Conservation (phyloP, 2,888 invertebrate species). For the Stenichneumon culpator region DNA sequence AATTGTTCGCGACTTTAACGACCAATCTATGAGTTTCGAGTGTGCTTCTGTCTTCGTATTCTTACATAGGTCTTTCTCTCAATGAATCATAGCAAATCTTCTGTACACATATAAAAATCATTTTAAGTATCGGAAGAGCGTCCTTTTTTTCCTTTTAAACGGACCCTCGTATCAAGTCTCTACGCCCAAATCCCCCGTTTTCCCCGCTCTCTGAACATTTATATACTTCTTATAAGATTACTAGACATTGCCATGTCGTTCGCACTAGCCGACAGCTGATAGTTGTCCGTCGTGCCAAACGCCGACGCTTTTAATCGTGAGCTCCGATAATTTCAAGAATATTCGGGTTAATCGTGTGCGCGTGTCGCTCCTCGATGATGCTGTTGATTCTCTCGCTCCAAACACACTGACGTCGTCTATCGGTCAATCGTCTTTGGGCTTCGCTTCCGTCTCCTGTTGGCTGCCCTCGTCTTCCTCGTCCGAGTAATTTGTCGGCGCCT, state of each 20-base stretch:
- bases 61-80: conserved; percentile 39
- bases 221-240: conserved; percentile 74
- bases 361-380: conserved; percentile 41
- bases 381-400: conserved; percentile 68
- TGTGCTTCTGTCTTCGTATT: background rate
- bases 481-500: conserved; percentile 95
- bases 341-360: conserved; percentile 78
- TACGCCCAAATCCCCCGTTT: conserved; percentile 67
- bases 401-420: conserved; percentile 57
- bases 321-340: conserved; percentile 72
- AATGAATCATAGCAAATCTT: conserved; percentile 69
- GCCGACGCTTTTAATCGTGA: conserved; percentile 74
- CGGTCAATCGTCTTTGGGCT: conserved; percentile 84
- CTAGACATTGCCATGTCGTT: conserved; percentile 74
- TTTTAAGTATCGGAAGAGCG: conserved; percentile 69
- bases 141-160: conserved; percentile 36
- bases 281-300: conserved; percentile 62
- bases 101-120: conserved; percentile 74
- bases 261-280: conserved; percentile 20
- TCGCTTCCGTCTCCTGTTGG: conserved; percentile 84
- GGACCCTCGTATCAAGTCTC: conserved; percentile 77
- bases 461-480: conserved; percentile 92
- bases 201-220: conserved; percentile 73
- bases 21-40: background rate
- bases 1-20: background rate